Evolutionary conservation across 2,113 vertebrate species (phyloP).

Genomic region (Coracopsis vasa): DNA sequence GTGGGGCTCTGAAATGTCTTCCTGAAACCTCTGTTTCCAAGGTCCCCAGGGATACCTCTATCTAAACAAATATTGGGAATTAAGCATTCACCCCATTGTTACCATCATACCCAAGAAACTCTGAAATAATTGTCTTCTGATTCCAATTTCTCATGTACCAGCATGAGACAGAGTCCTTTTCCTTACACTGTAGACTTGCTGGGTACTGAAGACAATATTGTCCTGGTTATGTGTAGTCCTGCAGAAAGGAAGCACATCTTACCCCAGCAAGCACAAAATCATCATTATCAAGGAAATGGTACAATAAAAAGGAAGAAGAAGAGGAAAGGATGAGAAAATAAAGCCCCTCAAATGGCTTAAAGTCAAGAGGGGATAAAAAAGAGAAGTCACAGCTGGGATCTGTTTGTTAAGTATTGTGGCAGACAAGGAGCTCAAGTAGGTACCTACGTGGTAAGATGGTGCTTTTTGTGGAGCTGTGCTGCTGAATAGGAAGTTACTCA

Average conservation of each 20-base stretch:
- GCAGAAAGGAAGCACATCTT: background rate
- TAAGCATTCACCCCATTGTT: background rate
- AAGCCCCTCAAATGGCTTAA: background rate
- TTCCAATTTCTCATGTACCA: background rate
- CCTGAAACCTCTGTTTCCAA: background rate
- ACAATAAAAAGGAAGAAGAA: background rate
- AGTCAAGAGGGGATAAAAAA: background rate
- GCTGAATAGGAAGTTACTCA: background rate
- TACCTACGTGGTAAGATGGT: background rate
- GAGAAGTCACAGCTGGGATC: background rate
- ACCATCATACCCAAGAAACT: background rate
- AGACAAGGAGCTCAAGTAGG: background rate
- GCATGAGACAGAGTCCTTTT: background rate
- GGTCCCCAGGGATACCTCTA: background rate
- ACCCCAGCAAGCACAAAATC: background rate
- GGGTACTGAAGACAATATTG: background rate
- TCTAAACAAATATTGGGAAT: background rate
- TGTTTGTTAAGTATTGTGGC: background rate
- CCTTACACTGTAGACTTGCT: background rate
- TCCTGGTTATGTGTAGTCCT: background rate
- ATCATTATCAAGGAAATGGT: background rate
- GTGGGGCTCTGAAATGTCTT: background rate
- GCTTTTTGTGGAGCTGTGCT: background rate
- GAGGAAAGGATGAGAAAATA: background rate
- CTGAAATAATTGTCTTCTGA: background rate